Base-by-base conservation (phyloP, 2,888 invertebrate genomes). In the Hecatera dysodea region DNA sequence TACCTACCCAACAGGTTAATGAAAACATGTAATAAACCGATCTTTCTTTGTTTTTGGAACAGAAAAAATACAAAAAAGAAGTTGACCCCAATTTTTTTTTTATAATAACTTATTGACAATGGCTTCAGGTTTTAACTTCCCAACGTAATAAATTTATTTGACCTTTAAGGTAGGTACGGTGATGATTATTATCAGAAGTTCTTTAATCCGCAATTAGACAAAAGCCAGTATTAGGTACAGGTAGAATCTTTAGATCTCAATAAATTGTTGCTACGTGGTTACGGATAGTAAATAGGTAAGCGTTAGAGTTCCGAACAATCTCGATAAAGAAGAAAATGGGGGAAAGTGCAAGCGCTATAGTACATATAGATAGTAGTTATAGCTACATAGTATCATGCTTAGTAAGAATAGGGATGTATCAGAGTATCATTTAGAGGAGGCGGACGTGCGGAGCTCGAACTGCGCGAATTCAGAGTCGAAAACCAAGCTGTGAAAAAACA, bases 321-420 rank as follows among this genome's bases (percentile, higher is more conserved):
- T 78, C 70, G 65, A 66, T 81, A 52, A 66, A 76, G 62, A 78
- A 78, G 81, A 76, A 70, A 73, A 80, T 62, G 52, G 68, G 27
- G 61, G 80, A 68, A 78, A 80, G 62, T 80, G 62, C 50, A 53
- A 60, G 33, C 42, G 27, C 4, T 22, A 62, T 19, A 53, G 19
- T 53, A 55, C 46, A 5, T 39, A 17, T 15, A 39, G 17, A 59
- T n/a, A 59, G 33, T 53, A 19, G 19, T 19, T 29, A 61, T n/a
- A 29, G 33, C 22, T 44, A 71, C 42, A 29, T 15, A 39, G 27
- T 63, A 55, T 59, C n/a, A 66, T 36, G 48, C 22, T 66, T 65
- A 53, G 52, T 53, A 15, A 6, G 2, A 36, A 11, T 29, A 53
- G 33, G 56, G 36, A 36, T 56, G 36, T 36, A 7, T 1, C n/a